Evolutionary conservation across 2,113 vertebrate species (phyloP).

Genomic region (Nothobranchius kuhntae): DNA sequence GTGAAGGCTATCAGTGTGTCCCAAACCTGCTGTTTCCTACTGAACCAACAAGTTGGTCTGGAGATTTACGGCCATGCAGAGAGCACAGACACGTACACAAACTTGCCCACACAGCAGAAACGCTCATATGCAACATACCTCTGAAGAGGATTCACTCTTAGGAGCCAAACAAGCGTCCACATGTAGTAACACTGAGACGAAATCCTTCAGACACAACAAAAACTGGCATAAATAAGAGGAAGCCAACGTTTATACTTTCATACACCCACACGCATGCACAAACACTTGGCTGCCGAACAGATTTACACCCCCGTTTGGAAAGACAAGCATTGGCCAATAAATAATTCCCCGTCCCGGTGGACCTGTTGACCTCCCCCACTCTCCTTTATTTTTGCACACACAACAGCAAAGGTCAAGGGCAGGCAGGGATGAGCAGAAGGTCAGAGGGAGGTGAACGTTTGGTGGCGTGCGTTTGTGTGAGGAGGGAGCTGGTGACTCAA

Average conservation of each 20-base stretch:
- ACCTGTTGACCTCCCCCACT: conserved; percentile 35
- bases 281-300: conserved; percentile 21
- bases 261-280: conserved; percentile 18
- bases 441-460: conserved; percentile 44
- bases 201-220: conserved; percentile 39
- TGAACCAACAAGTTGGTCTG: conserved; percentile 72
- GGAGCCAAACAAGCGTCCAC: conserved; percentile 28
- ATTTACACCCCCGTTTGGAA: conserved; percentile 55
- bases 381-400: conserved; percentile 38
- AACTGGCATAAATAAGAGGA: conserved; percentile 15
- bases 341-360: conserved; percentile 50
- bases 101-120: conserved; percentile 14
- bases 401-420: conserved; percentile 66
- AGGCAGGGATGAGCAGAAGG: conserved; percentile 54
- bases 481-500: conserved; percentile 3
- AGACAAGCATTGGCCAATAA: conserved; percentile 56
- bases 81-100: conserved; percentile 22
- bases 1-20: conserved; percentile 73
- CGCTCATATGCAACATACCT: conserved; percentile 13
- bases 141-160: conserved; percentile 30
- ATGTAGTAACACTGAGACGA: conserved; percentile 20
- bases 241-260: conserved; percentile 15
- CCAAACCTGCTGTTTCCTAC: conserved; percentile 72
- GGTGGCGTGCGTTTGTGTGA: conserved; percentile 17
- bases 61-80: conserved; percentile 71